A percentile compares a stretch with the other conserved stretches of the same genome.
These are phyloP conservation scores for Luperina nickerlii DNA, from an alignment of 2,888 invertebrate genomes.

Conservation along the genomic window DNA sequence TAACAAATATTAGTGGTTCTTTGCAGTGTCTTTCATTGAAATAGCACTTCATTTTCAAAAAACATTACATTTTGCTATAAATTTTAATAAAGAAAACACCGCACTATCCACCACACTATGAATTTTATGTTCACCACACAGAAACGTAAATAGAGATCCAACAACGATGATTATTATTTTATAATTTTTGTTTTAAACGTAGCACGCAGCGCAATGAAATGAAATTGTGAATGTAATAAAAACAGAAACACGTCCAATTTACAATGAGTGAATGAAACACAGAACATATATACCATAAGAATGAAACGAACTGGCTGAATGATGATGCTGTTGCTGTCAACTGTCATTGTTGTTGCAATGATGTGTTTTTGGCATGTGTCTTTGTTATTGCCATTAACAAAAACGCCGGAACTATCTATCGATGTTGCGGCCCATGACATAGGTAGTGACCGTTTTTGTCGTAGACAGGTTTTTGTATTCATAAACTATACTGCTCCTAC, in stretches of 20 bases:
- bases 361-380: background rate
- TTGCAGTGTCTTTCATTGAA: slow-evolving; percentile 71
- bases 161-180: slow-evolving; percentile 49
- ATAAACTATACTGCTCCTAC: too few relatives aligned
- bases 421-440: too few relatives aligned
- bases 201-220: slow-evolving; percentile 67
- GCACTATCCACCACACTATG: slow-evolving; percentile 54
- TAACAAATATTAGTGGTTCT: slow-evolving; percentile 74
- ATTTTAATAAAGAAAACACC: slow-evolving; percentile 60
- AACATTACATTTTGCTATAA: slow-evolving; percentile 69
- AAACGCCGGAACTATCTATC: too few relatives aligned
- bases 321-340: slow-evolving; percentile 3
- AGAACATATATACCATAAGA: too few relatives aligned
- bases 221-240: slow-evolving; percentile 61
- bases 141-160: slow-evolving; percentile 33
- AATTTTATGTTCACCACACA: slow-evolving; percentile 45
- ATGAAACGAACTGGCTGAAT: slow-evolving; percentile 40
- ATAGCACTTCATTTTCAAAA: slow-evolving; percentile 83
- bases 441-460: too few relatives aligned
- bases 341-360: background rate
- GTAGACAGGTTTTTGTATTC: too few relatives aligned
- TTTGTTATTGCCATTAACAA: background rate
- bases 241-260: slow-evolving; percentile 77
- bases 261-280: slow-evolving; percentile 60
- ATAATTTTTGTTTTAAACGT: slow-evolving; percentile 64